Conservation (phyloP, 2,888 invertebrate species). For the Ornithoptera priamus region DNA sequence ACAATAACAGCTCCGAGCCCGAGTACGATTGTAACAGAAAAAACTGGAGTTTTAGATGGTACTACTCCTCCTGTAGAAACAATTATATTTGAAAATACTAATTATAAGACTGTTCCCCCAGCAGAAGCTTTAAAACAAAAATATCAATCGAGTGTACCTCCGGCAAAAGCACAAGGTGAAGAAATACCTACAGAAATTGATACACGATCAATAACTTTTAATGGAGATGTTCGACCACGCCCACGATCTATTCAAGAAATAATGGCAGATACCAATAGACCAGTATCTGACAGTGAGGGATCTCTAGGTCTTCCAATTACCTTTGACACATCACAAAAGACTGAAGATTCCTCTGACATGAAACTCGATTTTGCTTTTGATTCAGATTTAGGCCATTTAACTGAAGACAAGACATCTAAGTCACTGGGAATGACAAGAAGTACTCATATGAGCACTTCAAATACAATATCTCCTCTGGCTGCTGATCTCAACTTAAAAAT, state of each 20-base stretch:
- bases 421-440: constrained; percentile 79
- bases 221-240: constrained; percentile 68
- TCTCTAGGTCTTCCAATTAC: constrained; percentile 83
- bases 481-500: constrained; percentile 97
- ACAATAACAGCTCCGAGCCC: constrained; percentile 51
- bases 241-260: constrained; percentile 72
- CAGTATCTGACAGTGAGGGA: constrained; percentile 63
- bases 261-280: constrained; percentile 62
- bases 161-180: constrained; percentile 70
- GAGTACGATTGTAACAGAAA: constrained; percentile 63
- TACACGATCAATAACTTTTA: constrained; percentile 58
- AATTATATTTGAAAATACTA: constrained; percentile 95
- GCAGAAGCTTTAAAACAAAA: constrained; percentile 83
- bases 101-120: constrained; percentile 88
- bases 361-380: constrained; percentile 95
- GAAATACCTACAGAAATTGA: constrained; percentile 79
- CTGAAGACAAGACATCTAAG: constrained; percentile 84
- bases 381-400: constrained; percentile 87
- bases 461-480: constrained; percentile 88
- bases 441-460: constrained; percentile 82
- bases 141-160: constrained; percentile 70
- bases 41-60: constrained; percentile 83
- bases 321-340: constrained; percentile 79
- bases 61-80: constrained; percentile 91
- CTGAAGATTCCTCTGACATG: constrained; percentile 91